Conservation (phyloP, 1,140 invertebrate genomes). For the Drosophila takahashii region DNA sequence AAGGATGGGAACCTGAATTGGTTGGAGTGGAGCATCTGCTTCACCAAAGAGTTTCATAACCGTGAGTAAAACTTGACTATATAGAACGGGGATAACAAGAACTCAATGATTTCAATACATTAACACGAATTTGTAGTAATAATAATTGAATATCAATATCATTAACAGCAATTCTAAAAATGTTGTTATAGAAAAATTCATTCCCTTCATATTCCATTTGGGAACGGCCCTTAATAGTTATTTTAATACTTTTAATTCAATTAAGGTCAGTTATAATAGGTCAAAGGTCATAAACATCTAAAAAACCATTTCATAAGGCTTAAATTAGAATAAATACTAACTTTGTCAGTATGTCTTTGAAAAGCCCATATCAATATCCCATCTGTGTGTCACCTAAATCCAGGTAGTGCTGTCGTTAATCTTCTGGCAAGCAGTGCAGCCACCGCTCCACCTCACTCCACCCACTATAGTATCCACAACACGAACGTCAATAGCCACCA, state of each 20-base stretch:
- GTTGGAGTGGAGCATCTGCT: conserved; percentile 93
- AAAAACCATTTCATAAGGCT: too few species aligned
- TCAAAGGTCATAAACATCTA: too few species aligned
- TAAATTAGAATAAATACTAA: background rate
- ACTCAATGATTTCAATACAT: too few species aligned
- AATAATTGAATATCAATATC: too few species aligned
- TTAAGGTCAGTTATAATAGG: too few species aligned
- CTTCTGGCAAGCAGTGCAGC: conserved; percentile 56
- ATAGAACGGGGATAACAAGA: background rate
- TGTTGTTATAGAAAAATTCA: too few species aligned
- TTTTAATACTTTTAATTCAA: too few species aligned
- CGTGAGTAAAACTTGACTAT: conserved; percentile 77
- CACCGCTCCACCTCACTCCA: conserved; percentile 51
- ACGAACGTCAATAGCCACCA: conserved; percentile 50
- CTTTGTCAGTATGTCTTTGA: background rate
- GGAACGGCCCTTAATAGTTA: too few species aligned
- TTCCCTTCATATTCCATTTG: too few species aligned
- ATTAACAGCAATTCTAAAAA: too few species aligned
- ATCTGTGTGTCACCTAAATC: conserved; percentile 32
- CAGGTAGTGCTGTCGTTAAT: conserved; percentile 60
- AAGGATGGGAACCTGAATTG: conserved; percentile 90
- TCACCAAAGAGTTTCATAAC: conserved; percentile 88
- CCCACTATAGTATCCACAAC: conserved; percentile 47
- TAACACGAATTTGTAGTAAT: too few species aligned
- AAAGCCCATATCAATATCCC: background rate